Base-by-base conservation (phyloP, 2,888 invertebrate species). In the Osmoderma eremita region DNA sequence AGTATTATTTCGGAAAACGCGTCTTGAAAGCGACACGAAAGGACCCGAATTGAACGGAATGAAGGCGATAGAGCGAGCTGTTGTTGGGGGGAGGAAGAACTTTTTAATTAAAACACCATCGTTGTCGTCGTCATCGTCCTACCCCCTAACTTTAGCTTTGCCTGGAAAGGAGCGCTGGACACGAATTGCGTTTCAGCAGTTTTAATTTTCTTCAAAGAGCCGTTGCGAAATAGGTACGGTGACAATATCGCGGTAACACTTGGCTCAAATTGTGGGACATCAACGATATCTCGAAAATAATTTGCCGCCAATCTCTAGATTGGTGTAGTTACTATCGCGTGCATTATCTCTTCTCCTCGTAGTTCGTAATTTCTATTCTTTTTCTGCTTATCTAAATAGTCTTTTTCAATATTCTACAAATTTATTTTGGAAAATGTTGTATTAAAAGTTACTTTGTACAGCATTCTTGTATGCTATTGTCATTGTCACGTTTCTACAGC, bases 301-400 rank as follows among this genome's bases (percentile, higher is more conserved):
- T 79, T 80, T 79, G 78, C 76, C 77, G 78, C 75, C 79, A 78
- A 78, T 79, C 77, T 76, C 69, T 74, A 77, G 78, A 79, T 79
- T 78, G 78, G 77, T 74, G 76, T 78, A 75, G 76, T 78, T 78
- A 73, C 77, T 75, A 78, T 77, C 77, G 17, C 5, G 17, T 13
- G 12, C 15, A 24, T 3, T 61, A 17, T 22, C n/a, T 5, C n/a
- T 42, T 42, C 13, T 24, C 10, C 18, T 45, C n/a, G 4, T 13
- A 3, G 22, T 13, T 24, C 24, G 24, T 30, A 5, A 10, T 10
- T 10, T 8, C 1, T 17, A 18, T 48, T n/a, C 45, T 17, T 48
- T 17, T 48, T 13, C 8, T 48, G 48, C n/a, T n/a, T n/a, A n/a
- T n/a, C n/a, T n/a, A n/a, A n/a, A n/a, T n/a, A n/a, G n/a, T n/a